A percentile compares a stretch with the other conserved stretches of the same genome.
Conservation (phyloP, 2,113 vertebrate species). For the Anhinga rufa region DNA sequence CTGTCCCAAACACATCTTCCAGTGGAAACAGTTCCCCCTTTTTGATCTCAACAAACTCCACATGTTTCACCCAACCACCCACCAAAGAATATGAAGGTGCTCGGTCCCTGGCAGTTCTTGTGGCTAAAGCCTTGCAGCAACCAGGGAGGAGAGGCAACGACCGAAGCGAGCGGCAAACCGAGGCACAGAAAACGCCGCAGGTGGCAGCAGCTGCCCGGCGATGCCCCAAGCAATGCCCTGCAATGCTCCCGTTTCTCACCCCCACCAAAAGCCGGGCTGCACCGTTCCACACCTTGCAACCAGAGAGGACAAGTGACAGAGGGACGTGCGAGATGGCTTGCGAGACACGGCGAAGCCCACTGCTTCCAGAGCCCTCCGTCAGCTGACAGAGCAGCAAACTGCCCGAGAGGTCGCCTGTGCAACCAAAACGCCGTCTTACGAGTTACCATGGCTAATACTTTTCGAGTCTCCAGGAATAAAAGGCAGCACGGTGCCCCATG, state of each 20-base stretch:
- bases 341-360: background rate
- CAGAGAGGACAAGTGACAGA: background rate
- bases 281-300: fast-evolving
- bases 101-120: background rate
- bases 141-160: background rate
- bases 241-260: background rate
- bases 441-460: background rate
- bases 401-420: background rate
- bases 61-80: background rate
- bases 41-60: background rate
- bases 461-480: background rate
- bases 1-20: background rate
- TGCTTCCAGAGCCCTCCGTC: background rate
- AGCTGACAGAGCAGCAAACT: background rate
- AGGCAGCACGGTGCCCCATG: background rate
- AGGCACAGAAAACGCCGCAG: background rate
- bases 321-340: fast-evolving
- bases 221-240: background rate
- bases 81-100: background rate
- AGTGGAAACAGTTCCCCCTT: background rate
- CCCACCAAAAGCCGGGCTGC: background rate
- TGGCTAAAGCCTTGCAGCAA: background rate
- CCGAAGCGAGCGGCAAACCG: fast-evolving
- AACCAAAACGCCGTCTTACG: background rate
- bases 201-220: background rate